phyloP scores from a whole-genome alignment of 2,113 vertebrate species.

The Neomonachus schauinslandi region DNA sequence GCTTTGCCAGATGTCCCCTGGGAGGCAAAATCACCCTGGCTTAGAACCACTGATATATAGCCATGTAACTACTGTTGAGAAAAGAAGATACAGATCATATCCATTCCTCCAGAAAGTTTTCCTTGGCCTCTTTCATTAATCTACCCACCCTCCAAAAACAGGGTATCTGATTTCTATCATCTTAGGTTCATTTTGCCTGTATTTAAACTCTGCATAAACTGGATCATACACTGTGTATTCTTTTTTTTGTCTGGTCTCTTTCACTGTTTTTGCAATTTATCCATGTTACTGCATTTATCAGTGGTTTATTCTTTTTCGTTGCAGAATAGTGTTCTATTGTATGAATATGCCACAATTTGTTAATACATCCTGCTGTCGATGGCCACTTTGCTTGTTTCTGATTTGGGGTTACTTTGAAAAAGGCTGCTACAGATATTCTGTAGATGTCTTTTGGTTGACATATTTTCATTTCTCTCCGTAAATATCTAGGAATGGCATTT shows the following conservation, averaged over 20 bases:
- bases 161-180: not conserved
- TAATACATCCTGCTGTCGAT: not conserved
- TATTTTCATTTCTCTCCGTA: conserved; percentile 31
- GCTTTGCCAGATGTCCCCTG: not conserved
- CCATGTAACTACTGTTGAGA: not conserved
- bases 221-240: not conserved
- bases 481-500: not conserved
- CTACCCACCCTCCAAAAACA: not conserved
- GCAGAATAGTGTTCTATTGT: not conserved
- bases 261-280: not conserved
- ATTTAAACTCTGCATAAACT: not conserved
- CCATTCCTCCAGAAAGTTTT: not conserved
- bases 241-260: not conserved
- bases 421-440: not conserved
- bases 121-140: not conserved
- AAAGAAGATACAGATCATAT: not conserved
- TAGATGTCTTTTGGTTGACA: not conserved
- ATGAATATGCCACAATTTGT: not conserved
- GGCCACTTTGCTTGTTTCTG: not conserved
- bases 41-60: not conserved
- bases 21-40: not conserved
- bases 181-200: not conserved
- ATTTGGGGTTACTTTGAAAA: not conserved
- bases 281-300: not conserved
- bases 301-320: not conserved